Percentiles rank a stretch among this genome's conserved stretches.
These are phyloP conservation scores for Acropternis orthonyx DNA, from an alignment of 2,797 vertebrate genomes.

Conservation along the genomic window DNA sequence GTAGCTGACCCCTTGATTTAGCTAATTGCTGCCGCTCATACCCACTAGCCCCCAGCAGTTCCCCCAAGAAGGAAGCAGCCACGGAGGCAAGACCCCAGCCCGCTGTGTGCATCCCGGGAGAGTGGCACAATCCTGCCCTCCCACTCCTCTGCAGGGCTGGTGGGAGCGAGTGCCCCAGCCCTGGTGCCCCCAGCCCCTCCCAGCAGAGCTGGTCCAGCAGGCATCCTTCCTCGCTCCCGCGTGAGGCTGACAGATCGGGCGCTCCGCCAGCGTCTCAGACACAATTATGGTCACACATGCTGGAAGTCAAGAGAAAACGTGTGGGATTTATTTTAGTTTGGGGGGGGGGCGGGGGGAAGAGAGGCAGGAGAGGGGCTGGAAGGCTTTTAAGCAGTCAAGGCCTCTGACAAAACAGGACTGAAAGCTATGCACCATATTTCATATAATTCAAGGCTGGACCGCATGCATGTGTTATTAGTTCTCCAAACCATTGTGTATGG, in stretches of 20 bases:
- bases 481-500: slow-evolving; percentile 11
- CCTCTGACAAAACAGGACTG: slow-evolving; percentile 22
- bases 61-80: background rate
- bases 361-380: background rate
- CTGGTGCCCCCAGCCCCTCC: background rate
- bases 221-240: background rate
- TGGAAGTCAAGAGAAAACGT: slow-evolving; percentile 23
- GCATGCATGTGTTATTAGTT: slow-evolving; percentile 33
- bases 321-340: slow-evolving; percentile 35
- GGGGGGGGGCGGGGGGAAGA: background rate
- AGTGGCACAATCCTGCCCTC: background rate
- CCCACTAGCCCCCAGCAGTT: background rate
- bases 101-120: rapidly evolving
- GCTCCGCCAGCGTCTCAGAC: slow-evolving; percentile 22
- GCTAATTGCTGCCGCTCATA: background rate
- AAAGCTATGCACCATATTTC: slow-evolving; percentile 30
- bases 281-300: slow-evolving; percentile 18
- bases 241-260: slow-evolving; percentile 15
- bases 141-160: background rate
- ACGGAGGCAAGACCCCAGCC: background rate
- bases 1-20: background rate
- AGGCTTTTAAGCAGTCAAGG: slow-evolving; percentile 37
- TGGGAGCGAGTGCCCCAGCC: background rate
- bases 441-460: slow-evolving; percentile 28
- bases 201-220: background rate